phyloP scores from a whole-genome alignment of 1,140 invertebrate genomes.

The Orchestia grillus region DNA sequence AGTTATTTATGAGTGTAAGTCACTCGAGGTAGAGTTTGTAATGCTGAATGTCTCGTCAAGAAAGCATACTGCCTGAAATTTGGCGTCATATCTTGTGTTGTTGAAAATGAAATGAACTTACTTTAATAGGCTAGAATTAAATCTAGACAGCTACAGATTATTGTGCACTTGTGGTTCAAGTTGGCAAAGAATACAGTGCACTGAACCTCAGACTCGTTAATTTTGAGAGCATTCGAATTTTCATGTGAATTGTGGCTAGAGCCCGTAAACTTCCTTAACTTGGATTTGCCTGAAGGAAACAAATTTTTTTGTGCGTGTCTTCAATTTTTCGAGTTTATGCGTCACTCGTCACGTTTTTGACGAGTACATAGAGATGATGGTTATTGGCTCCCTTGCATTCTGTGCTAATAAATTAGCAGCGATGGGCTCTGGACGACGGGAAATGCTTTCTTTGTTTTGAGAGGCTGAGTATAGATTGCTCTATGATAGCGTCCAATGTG shows the following conservation, averaged over 20 bases:
- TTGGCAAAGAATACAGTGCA: background rate
- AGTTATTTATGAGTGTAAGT: background rate
- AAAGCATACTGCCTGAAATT: background rate
- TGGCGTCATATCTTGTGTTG: background rate
- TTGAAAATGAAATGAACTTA: background rate
- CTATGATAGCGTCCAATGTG: background rate
- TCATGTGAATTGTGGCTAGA: background rate
- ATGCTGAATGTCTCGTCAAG: background rate
- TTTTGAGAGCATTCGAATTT: background rate
- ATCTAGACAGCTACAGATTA: background rate
- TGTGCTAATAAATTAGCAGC: no score
- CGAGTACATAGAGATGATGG: background rate
- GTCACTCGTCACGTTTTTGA: background rate
- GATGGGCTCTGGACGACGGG: no score
- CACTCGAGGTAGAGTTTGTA: background rate
- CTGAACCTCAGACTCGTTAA: background rate
- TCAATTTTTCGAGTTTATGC: background rate
- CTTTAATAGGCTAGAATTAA: background rate
- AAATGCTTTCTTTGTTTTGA: no score
- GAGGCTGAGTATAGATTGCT: background rate
- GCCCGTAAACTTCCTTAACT: background rate
- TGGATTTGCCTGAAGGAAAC: no score
- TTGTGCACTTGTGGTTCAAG: background rate
- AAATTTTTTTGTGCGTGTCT: background rate
- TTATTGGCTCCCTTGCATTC: no score